Percentiles rank a stretch among this genome's conserved stretches.
These are phyloP conservation scores for Drosophila macrospina DNA, from an alignment of 2,888 invertebrate genomes.

Conservation along the genomic window DNA sequence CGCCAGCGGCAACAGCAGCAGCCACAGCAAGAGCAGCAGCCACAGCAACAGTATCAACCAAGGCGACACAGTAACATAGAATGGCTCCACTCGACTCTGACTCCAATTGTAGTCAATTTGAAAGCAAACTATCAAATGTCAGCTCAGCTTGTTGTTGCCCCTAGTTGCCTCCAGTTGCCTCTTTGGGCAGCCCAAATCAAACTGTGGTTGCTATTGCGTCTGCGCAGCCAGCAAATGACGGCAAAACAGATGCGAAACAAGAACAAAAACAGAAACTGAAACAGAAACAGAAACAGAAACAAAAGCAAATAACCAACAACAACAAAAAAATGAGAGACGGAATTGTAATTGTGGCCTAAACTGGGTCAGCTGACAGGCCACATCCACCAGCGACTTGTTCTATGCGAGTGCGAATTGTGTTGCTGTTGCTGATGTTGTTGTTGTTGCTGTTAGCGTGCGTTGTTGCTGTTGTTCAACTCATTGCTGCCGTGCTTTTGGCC, in stretches of 20 bases:
- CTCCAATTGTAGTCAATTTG: constrained; percentile 78
- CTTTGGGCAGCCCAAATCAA: constrained; percentile 63
- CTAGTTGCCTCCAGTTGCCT: constrained; percentile 60
- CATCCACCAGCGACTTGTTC: constrained; percentile 45
- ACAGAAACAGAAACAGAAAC: no score
- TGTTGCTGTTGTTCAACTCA: constrained; percentile 24
- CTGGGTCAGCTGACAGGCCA: constrained; percentile 72
- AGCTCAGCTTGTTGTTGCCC: constrained; percentile 50
- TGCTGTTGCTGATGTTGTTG: constrained; percentile 29
- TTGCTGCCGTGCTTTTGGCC: constrained; percentile 23
- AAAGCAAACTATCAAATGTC: constrained; percentile 82
- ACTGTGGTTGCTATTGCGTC: constrained; percentile 58
- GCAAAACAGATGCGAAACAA: constrained; percentile 38
- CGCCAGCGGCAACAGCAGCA: constrained; percentile 52
- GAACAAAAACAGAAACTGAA: constrained; percentile 34
- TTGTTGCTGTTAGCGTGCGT: constrained; percentile 14
- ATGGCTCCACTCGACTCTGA: constrained; percentile 47
- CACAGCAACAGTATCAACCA: constrained; percentile 30
- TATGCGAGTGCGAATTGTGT: constrained; percentile 63
- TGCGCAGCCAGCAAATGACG: constrained; percentile 61
- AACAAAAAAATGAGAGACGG: constrained; percentile 52
- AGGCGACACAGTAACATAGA: constrained; percentile 72
- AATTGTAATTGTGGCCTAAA: constrained; percentile 80
- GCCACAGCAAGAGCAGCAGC: constrained; percentile 32
- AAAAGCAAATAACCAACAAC: constrained; percentile 22